Evolutionary conservation across 2,888 invertebrate genomes (phyloP).

Genomic region (Pemphredon lugubris): DNA sequence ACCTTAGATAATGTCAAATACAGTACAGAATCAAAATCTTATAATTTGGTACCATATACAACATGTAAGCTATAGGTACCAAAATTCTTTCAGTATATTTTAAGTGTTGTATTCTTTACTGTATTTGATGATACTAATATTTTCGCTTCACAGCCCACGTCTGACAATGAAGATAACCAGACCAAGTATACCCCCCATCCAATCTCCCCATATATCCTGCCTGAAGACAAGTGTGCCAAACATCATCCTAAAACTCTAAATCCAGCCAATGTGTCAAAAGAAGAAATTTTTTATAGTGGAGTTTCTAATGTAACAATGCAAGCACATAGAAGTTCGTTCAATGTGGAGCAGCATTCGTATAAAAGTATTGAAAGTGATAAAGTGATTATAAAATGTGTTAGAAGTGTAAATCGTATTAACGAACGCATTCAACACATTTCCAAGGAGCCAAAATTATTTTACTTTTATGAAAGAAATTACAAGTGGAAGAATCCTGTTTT

Average conservation of each 20-base stretch:
- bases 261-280: slow-evolving; percentile 27
- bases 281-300: slow-evolving; percentile 37
- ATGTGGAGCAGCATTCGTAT: slow-evolving; percentile 35
- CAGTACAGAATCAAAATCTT: slow-evolving; percentile 54
- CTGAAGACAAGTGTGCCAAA: slow-evolving; percentile 50
- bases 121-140: slow-evolving; percentile 65
- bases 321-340: slow-evolving; percentile 31
- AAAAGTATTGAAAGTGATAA: slow-evolving; percentile 36
- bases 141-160: slow-evolving; percentile 61
- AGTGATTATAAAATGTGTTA: slow-evolving; percentile 45
- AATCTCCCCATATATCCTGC: slow-evolving; percentile 44
- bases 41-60: too few species aligned
- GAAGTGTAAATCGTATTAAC: slow-evolving; percentile 35
- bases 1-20: slow-evolving; percentile 54
- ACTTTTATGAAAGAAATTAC: slow-evolving; percentile 55
- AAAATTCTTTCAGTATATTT: slow-evolving; percentile 9
- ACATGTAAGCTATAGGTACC: too few species aligned
- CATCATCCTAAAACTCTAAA: slow-evolving; percentile 41
- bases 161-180: slow-evolving; percentile 54
- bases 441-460: slow-evolving; percentile 53
- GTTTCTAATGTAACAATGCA: slow-evolving; percentile 4
- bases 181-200: slow-evolving; percentile 51
- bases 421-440: slow-evolving; percentile 36
- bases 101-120: slow-evolving; percentile 54
- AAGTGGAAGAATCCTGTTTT: slow-evolving; percentile 38